phyloP scores from a whole-genome alignment of 1,140 invertebrate species.

The Leptinotarsa defecta region DNA sequence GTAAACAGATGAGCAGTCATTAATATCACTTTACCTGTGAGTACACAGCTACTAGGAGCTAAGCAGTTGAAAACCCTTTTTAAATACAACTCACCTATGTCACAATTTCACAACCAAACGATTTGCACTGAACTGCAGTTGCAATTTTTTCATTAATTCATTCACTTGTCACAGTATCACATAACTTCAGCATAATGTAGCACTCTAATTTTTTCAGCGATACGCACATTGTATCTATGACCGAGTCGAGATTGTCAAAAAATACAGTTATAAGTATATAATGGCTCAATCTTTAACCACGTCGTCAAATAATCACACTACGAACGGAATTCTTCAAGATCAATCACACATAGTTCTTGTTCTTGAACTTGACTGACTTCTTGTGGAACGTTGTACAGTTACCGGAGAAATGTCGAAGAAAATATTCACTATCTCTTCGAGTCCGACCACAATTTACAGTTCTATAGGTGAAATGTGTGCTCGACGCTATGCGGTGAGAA shows the following conservation, averaged over 20 bases:
- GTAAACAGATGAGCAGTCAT: not conserved
- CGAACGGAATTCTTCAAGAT: too few relatives aligned
- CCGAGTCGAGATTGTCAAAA: not conserved
- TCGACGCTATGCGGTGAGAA: slow-evolving; percentile 7
- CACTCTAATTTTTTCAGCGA: slow-evolving; percentile 35
- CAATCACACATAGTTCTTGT: slow-evolving; percentile 8
- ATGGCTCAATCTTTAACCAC: not conserved
- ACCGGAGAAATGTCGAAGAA: slow-evolving; percentile 23
- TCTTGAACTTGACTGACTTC: slow-evolving; percentile 33
- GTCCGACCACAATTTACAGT: slow-evolving; percentile 15
- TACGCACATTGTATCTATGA: slow-evolving; percentile 25
- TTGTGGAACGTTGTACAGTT: slow-evolving; percentile 6
- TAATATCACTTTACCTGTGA: not conserved
- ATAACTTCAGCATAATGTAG: slow-evolving; percentile 41
- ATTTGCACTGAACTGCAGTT: not conserved
- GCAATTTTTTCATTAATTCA: not conserved
- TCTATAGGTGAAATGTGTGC: slow-evolving; percentile 21
- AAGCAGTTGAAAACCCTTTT: too few relatives aligned
- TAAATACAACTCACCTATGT: too few relatives aligned
- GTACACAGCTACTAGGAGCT: too few relatives aligned
- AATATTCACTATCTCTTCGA: slow-evolving; percentile 31
- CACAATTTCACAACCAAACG: not conserved
- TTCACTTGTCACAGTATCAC: slow-evolving; percentile 7
- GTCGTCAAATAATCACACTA: not conserved
- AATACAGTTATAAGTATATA: not conserved